Conservation (phyloP, 1,140 invertebrate species). For the Planococcus citri region DNA sequence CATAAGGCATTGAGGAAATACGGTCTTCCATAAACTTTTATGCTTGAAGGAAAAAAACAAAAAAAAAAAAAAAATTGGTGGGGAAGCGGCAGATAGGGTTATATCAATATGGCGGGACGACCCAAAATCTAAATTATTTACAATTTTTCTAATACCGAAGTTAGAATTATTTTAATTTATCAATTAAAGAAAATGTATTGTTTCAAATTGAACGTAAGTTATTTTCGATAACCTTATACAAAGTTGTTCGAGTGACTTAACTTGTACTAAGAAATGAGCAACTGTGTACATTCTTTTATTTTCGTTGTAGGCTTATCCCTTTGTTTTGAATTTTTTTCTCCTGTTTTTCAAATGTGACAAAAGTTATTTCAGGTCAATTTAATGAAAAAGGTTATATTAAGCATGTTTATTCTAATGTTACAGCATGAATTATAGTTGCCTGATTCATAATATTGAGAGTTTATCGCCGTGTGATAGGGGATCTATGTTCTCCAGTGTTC, state of each 20-base stretch:
- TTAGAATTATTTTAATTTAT: neutral
- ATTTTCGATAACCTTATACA: neutral
- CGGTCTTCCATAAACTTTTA: neutral
- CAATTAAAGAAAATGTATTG: neutral
- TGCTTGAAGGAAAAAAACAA: neutral
- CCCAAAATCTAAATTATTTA: slow-evolving; percentile 10
- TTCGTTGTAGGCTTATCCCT: neutral
- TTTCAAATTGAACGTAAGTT: neutral
- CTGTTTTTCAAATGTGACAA: neutral
- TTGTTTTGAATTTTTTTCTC: slow-evolving; percentile 1
- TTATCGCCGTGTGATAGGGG: neutral
- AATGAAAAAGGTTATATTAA: neutral
- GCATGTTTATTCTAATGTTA: neutral
- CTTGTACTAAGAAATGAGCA: neutral
- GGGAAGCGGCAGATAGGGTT: slow-evolving; percentile 15
- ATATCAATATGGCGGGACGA: slow-evolving; percentile 16
- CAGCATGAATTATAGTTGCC: neutral
- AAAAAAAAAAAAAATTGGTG: neutral
- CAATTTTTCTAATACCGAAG: neutral
- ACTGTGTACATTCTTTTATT: neutral
- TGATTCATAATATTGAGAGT: neutral
- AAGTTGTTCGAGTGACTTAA: too few species aligned
- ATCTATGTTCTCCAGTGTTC: slow-evolving; percentile 20
- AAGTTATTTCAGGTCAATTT: neutral
- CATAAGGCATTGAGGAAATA: neutral